A percentile compares a stretch with the other conserved stretches of the same genome.
These are phyloP conservation scores for Ciconia stormi DNA, from an alignment of 2,113 vertebrate species.

Conservation along the genomic window DNA sequence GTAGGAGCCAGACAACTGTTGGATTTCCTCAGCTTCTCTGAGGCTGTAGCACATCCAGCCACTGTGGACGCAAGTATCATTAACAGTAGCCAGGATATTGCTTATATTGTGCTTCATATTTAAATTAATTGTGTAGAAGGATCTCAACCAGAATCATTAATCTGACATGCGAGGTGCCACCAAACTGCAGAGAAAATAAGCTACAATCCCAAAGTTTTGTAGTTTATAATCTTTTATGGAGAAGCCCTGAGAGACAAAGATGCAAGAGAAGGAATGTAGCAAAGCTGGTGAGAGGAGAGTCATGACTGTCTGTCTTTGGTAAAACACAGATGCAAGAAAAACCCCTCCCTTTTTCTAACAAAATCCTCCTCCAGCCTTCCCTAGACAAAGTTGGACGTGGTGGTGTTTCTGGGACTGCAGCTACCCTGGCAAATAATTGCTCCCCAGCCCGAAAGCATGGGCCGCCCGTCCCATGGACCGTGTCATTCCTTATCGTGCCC, in stretches of 20 bases:
- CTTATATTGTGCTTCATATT: background rate
- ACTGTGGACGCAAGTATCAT: background rate
- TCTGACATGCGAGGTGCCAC: background rate
- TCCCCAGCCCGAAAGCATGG: background rate
- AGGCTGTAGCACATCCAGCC: background rate
- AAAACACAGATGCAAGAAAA: background rate
- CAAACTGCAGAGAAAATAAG: background rate
- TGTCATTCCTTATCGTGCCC: background rate
- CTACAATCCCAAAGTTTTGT: background rate
- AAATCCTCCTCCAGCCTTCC: background rate
- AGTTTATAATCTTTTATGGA: background rate
- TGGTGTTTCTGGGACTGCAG: background rate
- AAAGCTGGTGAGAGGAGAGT: background rate
- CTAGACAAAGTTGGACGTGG: background rate
- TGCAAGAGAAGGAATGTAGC: background rate
- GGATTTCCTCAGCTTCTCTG: background rate
- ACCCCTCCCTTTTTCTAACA: background rate
- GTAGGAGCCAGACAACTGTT: background rate
- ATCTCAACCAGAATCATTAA: background rate
- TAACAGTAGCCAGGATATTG: background rate
- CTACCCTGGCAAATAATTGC: background rate
- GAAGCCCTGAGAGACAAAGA: background rate
- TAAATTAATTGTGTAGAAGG: background rate
- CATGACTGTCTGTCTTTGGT: fast-evolving
- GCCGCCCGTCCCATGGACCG: background rate